Percentiles rank a stretch among this genome's conserved stretches.
These are phyloP conservation scores for Mugil cephalus DNA, from an alignment of 2,113 vertebrate genomes.

Conservation along the genomic window DNA sequence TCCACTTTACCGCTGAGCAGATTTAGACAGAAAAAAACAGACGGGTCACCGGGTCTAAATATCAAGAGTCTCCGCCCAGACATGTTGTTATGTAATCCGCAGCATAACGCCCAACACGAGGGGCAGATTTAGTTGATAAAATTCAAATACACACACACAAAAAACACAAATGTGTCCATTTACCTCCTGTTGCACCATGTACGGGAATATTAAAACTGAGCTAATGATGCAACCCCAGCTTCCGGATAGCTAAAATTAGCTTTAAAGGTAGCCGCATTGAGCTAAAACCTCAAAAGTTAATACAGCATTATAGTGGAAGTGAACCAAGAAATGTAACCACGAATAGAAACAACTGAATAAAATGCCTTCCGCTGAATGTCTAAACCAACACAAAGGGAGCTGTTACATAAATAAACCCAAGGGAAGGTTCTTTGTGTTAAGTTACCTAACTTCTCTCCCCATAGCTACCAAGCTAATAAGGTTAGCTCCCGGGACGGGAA, in stretches of 20 bases:
- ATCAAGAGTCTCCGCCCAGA: too few species aligned
- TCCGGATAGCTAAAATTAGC: background rate
- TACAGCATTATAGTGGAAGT: too few species aligned
- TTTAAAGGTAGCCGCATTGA: background rate
- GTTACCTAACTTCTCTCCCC: conserved; percentile 47
- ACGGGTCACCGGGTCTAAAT: too few species aligned
- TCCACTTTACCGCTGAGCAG: too few species aligned
- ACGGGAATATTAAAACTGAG: too few species aligned
- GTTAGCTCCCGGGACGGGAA: conserved; percentile 11
- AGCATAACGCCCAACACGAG: background rate
- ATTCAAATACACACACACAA: too few species aligned
- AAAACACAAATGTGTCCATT: background rate
- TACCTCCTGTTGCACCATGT: rapidly evolving
- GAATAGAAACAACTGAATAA: too few species aligned
- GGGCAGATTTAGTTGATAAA: background rate
- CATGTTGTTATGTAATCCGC: conserved; percentile 44
- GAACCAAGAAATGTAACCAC: too few species aligned
- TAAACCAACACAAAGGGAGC: too few species aligned
- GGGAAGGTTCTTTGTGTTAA: background rate
- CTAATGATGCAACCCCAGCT: background rate
- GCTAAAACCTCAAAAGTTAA: conserved; percentile 26
- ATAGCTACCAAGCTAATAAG: conserved; percentile 18
- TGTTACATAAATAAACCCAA: background rate
- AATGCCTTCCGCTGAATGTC: too few species aligned
- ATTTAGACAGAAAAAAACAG: too few species aligned